Base-by-base conservation (phyloP, 2,888 invertebrate genomes). In the Drosophila paramelanica region DNA sequence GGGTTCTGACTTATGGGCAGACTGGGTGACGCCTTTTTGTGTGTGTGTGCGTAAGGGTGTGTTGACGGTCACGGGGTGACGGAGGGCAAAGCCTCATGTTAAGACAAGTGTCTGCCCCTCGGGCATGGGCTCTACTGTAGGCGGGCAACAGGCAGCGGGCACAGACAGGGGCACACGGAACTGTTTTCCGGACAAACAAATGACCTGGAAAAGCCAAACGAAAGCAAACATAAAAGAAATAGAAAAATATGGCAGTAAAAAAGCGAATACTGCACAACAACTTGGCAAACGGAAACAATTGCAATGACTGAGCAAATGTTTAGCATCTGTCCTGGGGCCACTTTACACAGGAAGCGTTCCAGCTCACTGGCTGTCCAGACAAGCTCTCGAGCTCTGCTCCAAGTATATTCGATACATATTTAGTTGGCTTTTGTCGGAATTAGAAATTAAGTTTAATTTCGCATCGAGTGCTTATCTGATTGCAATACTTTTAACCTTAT, bases 131-230 rank as follows among this genome's bases (percentile, higher is more conserved):
- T 33, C 51, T 45, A 52, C 38, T 59, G 51, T 39, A 59, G 53
- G 41, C 61, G 42, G 65, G 38, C 58, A 56, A 55, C 62, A 61
- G 57, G 59, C 51, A 42, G 8, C 31, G 8, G 27, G 31, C 31
- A 31, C 31, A 31, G 31, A 10, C 31, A 31, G 31, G 10, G 31
- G 38, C 56, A 49, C 46, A 67, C 56, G 59, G 52, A 76, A 51
- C 59, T 45, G 75, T 81, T 81, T 85, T 79, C 86, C 82, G 86
- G 86, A 59, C 68, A 77, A 81, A 71, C 83, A 83, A 83, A 83
- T 83, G 83, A 83, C 83, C 83, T 89, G 83, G 89, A 83, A 83
- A 83, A 89, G 89, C 83, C 83, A 84, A 87, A 73, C 81, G 81
- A 87, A 85, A 75, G 77, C 79, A 75, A 77, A 59, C 67, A 81